Evolutionary conservation across 2,797 vertebrate species (phyloP).

Genomic region (Ptychobarbus kaznakovi): DNA sequence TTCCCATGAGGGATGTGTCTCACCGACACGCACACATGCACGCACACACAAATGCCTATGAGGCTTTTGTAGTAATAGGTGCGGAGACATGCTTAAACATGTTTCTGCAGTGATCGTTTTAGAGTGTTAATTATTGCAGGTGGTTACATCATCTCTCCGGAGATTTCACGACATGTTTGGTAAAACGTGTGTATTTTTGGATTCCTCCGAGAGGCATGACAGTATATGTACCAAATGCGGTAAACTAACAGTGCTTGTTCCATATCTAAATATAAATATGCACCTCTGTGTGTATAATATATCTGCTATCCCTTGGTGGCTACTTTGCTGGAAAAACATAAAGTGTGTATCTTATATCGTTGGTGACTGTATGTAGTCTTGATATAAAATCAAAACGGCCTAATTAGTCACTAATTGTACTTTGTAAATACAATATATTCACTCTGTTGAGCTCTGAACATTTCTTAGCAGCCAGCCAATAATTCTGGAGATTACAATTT

Average conservation of each 20-base stretch:
- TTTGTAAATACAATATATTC: not conserved
- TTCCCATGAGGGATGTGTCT: slow-evolving; percentile 25
- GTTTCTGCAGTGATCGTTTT: slow-evolving; percentile 57
- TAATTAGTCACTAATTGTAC: not conserved
- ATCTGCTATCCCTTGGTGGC: not conserved
- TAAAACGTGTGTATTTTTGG: slow-evolving; percentile 63
- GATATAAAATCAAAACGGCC: not conserved
- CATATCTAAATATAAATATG: slow-evolving; percentile 15
- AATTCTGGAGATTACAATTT: not conserved
- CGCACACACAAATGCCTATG: slow-evolving; percentile 34
- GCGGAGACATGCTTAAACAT: slow-evolving; percentile 50
- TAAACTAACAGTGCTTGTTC: slow-evolving; percentile 19
- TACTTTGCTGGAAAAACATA: not conserved
- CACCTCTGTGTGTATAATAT: not conserved
- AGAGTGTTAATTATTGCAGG: slow-evolving; percentile 54
- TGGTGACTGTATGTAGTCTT: not conserved
- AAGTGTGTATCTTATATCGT: not conserved
- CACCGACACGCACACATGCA: not conserved
- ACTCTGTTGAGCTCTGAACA: not conserved
- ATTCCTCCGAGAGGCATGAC: slow-evolving; percentile 62
- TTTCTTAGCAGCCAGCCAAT: not conserved
- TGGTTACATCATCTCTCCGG: slow-evolving; percentile 54
- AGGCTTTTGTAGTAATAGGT: slow-evolving; percentile 59
- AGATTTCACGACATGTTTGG: slow-evolving; percentile 49
- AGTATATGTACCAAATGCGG: slow-evolving; percentile 24